Percentiles rank a stretch among this genome's conserved stretches.
Conservation (phyloP, 2,113 vertebrate genomes). For the Canis aureus region DNA sequence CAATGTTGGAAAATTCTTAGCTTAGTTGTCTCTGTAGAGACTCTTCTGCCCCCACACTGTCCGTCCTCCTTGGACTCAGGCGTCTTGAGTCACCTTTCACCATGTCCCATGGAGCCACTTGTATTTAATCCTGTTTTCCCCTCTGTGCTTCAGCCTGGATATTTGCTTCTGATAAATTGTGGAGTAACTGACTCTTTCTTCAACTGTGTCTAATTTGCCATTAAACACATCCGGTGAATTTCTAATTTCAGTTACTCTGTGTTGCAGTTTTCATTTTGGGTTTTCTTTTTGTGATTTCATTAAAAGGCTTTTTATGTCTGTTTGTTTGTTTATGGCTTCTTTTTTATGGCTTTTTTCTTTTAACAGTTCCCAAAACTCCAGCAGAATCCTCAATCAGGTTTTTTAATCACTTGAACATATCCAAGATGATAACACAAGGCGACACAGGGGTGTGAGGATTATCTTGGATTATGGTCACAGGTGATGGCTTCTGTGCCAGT, state of each 20-base stretch:
- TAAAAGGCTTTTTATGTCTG: neutral
- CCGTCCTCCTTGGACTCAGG: neutral
- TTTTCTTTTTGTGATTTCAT: conserved; percentile 39
- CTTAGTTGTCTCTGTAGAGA: neutral
- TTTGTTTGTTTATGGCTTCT: neutral
- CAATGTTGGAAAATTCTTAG: neutral
- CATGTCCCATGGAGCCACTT: neutral
- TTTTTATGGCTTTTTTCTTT: neutral
- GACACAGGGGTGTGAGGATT: neutral
- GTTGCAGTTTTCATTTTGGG: neutral
- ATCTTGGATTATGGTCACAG: neutral
- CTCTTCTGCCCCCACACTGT: neutral
- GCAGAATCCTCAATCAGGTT: neutral
- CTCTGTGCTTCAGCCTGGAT: neutral
- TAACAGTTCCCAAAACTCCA: neutral
- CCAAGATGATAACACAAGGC: neutral
- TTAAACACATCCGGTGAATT: neutral
- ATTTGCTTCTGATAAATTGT: conserved; percentile 28
- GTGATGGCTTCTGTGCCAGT: neutral
- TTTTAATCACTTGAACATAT: conserved; percentile 6
- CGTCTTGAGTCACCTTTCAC: neutral
- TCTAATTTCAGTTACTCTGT: neutral
- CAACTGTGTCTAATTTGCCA: neutral
- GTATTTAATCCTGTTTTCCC: neutral
- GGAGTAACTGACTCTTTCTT: conserved; percentile 15